Percentiles rank a stretch among this genome's conserved stretches.
phyloP scores from a whole-genome alignment of 2,113 vertebrate genomes.

The Pterocles orientalis region DNA sequence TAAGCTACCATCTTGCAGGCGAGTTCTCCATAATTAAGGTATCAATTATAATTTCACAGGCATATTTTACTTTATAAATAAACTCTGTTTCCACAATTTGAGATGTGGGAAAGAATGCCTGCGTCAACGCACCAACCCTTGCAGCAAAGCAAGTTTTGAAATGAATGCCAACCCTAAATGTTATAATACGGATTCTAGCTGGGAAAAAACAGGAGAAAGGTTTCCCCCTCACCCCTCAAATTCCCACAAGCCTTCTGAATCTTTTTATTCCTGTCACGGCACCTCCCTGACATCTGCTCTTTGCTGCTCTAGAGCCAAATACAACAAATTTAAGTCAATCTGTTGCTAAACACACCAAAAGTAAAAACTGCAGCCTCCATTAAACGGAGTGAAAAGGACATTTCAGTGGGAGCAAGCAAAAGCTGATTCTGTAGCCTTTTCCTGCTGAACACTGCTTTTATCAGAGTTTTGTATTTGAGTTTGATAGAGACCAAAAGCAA shows the following conservation, averaged over 20 bases:
- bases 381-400: background rate
- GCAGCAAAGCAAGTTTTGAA: background rate
- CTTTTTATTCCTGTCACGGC: conserved; percentile 50
- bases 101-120: conserved; percentile 52
- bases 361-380: conserved; percentile 7
- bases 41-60: conserved; percentile 50
- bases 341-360: conserved; percentile 40
- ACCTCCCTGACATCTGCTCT: conserved; percentile 57
- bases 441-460: background rate
- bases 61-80: conserved; percentile 55
- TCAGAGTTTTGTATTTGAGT: conserved; percentile 19
- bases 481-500: conserved; percentile 33
- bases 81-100: conserved; percentile 18
- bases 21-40: conserved; percentile 40
- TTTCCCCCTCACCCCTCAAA: background rate
- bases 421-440: background rate
- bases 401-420: background rate
- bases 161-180: background rate
- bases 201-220: conserved; percentile 10
- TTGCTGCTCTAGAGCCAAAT: conserved; percentile 40
- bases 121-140: background rate
- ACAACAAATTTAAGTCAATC: conserved; percentile 49
- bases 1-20: background rate
- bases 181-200: background rate
- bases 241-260: conserved; percentile 26